Evolutionary conservation across 2,888 invertebrate genomes (phyloP), one percentile per base, ranked within the genome.

Genomic region (Synergus gifuensis): DNA sequence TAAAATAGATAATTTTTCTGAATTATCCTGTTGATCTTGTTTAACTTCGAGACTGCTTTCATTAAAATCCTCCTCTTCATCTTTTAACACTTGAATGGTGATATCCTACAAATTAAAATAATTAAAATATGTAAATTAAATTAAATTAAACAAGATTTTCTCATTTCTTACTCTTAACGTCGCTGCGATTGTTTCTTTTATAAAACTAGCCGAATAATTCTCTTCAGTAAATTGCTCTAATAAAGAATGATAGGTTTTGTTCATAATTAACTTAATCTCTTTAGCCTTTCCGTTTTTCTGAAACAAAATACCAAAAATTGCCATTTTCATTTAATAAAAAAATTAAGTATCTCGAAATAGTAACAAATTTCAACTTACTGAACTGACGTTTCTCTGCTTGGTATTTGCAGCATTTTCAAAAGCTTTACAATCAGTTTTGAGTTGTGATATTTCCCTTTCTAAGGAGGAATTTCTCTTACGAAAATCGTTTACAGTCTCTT

Each of bases 241-340:
- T 36, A 91, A 80, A 12, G 83, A 83, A 22, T 87, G 87, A 83
- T 90, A 90, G 16, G 87, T 87, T 79, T 82, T 85, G 49, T 89
- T 89, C 90, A 91, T 90, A 63, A 91, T 88, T n/a, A 80, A 84
- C 80, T 91, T 90, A 9, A 91, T 87, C 79, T 89, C 89, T 76
- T 83, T 85, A 28, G 85, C 83, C 79, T 88, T 89, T n/a, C 85
- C 86, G n/a, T 85, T 85, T 16, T 79, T 79, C 86, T 89, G 78
- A 46, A 79, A 18, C 22, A 28, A 62, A 73, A 76, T 81, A 76
- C 18, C n/a, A 66, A 42, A 54, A 79, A 60, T 79, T 16, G 78
- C 64, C 67, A 66, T 22, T 22, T 46, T 4, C 12, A 14, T 12
- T 9, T 28, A 28, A 4, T 62, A 62, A 54, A 9, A 46, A 46